These are phyloP conservation scores for Sceliomorpha sp. DNA, from an alignment of 2,888 invertebrate genomes.

Conservation along the genomic window DNA sequence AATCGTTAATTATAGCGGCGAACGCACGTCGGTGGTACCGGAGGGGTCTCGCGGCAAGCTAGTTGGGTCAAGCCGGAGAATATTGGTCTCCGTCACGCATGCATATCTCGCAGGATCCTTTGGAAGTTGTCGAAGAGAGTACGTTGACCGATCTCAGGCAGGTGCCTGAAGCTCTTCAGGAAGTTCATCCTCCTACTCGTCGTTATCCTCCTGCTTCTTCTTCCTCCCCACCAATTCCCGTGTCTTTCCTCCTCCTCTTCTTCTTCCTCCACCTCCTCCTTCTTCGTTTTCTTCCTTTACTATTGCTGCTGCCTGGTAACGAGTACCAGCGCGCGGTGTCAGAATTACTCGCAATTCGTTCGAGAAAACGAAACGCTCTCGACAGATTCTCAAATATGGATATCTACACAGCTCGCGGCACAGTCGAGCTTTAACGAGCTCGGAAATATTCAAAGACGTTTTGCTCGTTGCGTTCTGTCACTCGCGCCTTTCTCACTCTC, in stretches of 20 bases:
- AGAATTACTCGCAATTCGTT: conserved; percentile 51
- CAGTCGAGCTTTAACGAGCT: conserved; percentile 9
- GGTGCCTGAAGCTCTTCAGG: conserved; percentile 55
- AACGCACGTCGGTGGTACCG: conserved; percentile 1
- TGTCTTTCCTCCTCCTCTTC: conserved; percentile 41
- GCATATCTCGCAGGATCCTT: conserved; percentile 19
- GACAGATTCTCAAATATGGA: conserved; percentile 21
- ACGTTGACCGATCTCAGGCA: conserved; percentile 58
- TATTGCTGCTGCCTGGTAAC: conserved; percentile 10
- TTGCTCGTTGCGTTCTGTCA: conserved; percentile 9
- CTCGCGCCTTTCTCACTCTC: neutral
- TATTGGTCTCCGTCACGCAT: conserved; percentile 28
- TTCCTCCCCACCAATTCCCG: too few relatives aligned
- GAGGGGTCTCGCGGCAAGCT: neutral
- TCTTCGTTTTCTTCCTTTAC: too few relatives aligned
- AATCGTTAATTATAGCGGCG: conserved; percentile 12
- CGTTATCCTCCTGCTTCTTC: neutral
- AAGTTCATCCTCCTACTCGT: conserved; percentile 47
- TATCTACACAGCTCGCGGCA: conserved; percentile 20
- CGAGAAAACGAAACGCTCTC: conserved; percentile 21
- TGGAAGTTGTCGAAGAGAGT: conserved; percentile 39
- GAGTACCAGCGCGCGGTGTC: conserved; percentile 18
- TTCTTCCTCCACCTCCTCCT: neutral
- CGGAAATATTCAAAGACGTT: conserved; percentile 9
- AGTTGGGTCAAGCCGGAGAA: conserved; percentile 6